Base-by-base conservation (phyloP, 2,113 vertebrate species). In the Mus pahari region DNA sequence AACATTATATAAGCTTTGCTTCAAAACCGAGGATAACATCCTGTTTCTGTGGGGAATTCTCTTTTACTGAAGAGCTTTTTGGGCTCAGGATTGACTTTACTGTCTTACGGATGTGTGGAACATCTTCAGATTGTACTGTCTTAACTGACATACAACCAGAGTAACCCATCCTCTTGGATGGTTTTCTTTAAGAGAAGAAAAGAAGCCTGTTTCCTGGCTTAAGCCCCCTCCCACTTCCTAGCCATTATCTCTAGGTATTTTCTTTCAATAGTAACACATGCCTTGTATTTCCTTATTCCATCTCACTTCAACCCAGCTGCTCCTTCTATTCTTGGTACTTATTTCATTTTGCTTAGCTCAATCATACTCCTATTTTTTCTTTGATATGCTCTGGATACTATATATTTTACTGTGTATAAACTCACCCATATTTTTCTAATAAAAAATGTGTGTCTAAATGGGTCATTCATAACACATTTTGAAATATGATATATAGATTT, bases 251-350 rank as follows among this genome's bases (percentile, higher is more conserved):
- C 39, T 71, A 0, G 22, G 36, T 20, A 42, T 17, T 89, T 86
- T 77, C 36, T 7, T 33, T 73, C 73, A 39, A 4, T 39, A 31
- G n/a, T 8, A 20, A 55, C 3, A 33, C 33, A 31, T 73, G 7
- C 83, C 7, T 31, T 42, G 1, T 19, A 64, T 36, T 6, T n/a
- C 33, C 8, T 78, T 33, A 45, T n/a, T 93, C 58, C 24, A 55
- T 10, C 7, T n/a, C 0, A 58, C 39, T n/a, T 64, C 50, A 16
- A 22, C 7, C 2, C 7, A 48, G 22, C 58, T 39, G 1, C 0
- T 66, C 62, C 33, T 89, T 74, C 45, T 31, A 77, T 74, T 55
- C 89, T 31, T 39, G 10, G 3, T 68, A 58, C n/a, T 62, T 55
- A 90, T 42, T 74, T 19, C 42, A 77, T 68, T 6, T 86, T 71